These are phyloP conservation scores for Drosophila ustulata DNA, from an alignment of 2,888 invertebrate genomes.

Conservation along the genomic window DNA sequence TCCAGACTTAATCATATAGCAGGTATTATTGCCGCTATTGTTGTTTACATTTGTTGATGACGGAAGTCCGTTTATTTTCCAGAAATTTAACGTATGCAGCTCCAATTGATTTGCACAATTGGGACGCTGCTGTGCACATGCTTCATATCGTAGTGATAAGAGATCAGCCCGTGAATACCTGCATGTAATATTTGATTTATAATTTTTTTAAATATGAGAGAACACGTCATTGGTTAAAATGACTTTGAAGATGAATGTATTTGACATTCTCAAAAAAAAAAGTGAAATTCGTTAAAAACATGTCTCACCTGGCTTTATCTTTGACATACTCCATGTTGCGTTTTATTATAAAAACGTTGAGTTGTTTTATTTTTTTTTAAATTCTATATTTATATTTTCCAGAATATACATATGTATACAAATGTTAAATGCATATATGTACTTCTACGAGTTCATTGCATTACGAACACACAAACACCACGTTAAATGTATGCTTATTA, in stretches of 20 bases:
- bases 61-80: slow-evolving; percentile 85
- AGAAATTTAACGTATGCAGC: slow-evolving; percentile 80
- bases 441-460: not conserved
- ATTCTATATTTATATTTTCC: not conserved
- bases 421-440: not conserved
- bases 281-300: not conserved
- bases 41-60: slow-evolving; percentile 14
- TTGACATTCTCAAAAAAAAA: not conserved
- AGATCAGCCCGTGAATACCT: slow-evolving; percentile 90
- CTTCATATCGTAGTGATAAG: slow-evolving; percentile 89
- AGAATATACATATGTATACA: not conserved
- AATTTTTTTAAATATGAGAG: not conserved
- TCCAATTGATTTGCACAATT: slow-evolving; percentile 87
- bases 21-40: slow-evolving; percentile 9
- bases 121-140: slow-evolving; percentile 90
- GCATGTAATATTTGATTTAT: slow-evolving; percentile 33
- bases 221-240: not conserved
- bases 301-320: slow-evolving; percentile 37
- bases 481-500: not conserved
- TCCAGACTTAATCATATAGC: slow-evolving; percentile 15
- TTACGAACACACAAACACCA: not conserved
- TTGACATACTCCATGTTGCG: slow-evolving; percentile 35
- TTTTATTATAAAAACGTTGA: not conserved
- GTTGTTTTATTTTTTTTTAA: slow-evolving; percentile 12
- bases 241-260: not conserved